A percentile compares a stretch with the other conserved stretches of the same genome.
These are phyloP conservation scores for Xanthorhoe designata DNA, from an alignment of 2,888 invertebrate genomes.

Conservation along the genomic window DNA sequence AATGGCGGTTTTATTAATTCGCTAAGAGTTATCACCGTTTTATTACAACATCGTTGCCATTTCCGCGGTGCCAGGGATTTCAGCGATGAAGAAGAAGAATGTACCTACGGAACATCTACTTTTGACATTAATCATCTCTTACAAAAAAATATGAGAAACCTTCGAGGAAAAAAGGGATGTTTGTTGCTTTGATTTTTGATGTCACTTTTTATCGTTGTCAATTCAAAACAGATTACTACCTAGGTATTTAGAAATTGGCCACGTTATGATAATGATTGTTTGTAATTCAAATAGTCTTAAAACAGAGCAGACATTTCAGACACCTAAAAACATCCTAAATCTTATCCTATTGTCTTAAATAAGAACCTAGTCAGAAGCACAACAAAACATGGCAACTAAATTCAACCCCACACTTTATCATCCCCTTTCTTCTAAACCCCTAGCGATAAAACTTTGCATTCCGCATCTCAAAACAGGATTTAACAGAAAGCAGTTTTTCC, in stretches of 20 bases:
- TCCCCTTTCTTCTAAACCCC: not conserved
- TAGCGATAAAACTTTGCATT: constrained; percentile 1
- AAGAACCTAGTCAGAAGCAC: not conserved
- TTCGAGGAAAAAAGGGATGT: too few species aligned
- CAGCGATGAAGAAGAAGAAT: constrained; percentile 8
- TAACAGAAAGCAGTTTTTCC: constrained; percentile 6
- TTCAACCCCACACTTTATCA: not conserved
- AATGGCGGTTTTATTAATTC: constrained; percentile 51
- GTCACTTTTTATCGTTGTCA: too few species aligned
- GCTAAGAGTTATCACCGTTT: constrained; percentile 43
- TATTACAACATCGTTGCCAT: constrained; percentile 40
- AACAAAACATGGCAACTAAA: not conserved
- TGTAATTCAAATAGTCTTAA: too few species aligned
- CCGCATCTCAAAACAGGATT: constrained; percentile 6
- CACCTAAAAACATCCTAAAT: too few species aligned
- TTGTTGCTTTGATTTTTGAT: too few species aligned
- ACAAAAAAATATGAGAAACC: too few species aligned
- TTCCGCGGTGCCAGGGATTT: constrained; percentile 33
- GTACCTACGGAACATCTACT: too few species aligned
- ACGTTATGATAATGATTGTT: too few species aligned
- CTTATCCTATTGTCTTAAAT: not conserved
- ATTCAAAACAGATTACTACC: too few species aligned
- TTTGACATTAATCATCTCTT: too few species aligned
- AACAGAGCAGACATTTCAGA: too few species aligned
- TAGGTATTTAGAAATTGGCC: too few species aligned